These are phyloP conservation scores for Telenomus remus DNA, from an alignment of 1,140 invertebrate species.

Conservation along the genomic window DNA sequence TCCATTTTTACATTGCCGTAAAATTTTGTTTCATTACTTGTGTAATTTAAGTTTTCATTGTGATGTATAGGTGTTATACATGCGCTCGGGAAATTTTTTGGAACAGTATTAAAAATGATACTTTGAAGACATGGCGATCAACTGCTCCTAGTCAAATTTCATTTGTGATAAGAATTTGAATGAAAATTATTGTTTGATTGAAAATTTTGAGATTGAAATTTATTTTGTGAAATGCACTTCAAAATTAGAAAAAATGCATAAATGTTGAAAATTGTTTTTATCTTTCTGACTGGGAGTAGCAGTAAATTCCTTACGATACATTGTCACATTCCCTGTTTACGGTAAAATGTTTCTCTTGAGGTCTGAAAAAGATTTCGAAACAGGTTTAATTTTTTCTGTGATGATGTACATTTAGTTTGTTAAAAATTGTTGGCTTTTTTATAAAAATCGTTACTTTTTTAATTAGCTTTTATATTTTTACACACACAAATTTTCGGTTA, in stretches of 20 bases:
- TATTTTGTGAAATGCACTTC: too few species aligned
- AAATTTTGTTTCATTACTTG: too few species aligned
- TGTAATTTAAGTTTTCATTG: slow-evolving; percentile 11
- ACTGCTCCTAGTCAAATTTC: not conserved
- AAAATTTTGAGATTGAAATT: too few species aligned
- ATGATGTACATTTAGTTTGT: not conserved
- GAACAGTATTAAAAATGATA: slow-evolving; percentile 28
- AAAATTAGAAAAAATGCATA: too few species aligned
- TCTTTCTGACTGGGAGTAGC: too few species aligned
- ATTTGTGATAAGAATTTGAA: slow-evolving; percentile 12
- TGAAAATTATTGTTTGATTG: too few species aligned
- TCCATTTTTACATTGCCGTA: slow-evolving; percentile 1
- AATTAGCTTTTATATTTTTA: too few species aligned
- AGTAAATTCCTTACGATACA: too few species aligned
- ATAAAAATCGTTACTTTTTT: too few species aligned
- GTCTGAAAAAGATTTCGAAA: not conserved
- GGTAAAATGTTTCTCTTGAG: too few species aligned
- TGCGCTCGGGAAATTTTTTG: slow-evolving; percentile 26
- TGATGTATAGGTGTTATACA: slow-evolving; percentile 12
- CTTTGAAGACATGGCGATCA: slow-evolving; percentile 1
- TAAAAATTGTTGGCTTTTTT: not conserved
- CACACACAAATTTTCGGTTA: too few species aligned
- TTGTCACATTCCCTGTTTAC: too few species aligned
- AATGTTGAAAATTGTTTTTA: not conserved
- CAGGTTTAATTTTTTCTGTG: not conserved